Evolutionary conservation across 2,888 invertebrate genomes (phyloP), one percentile per base, ranked within the genome.

Genomic region (Lepidocyrtoides sp.): DNA sequence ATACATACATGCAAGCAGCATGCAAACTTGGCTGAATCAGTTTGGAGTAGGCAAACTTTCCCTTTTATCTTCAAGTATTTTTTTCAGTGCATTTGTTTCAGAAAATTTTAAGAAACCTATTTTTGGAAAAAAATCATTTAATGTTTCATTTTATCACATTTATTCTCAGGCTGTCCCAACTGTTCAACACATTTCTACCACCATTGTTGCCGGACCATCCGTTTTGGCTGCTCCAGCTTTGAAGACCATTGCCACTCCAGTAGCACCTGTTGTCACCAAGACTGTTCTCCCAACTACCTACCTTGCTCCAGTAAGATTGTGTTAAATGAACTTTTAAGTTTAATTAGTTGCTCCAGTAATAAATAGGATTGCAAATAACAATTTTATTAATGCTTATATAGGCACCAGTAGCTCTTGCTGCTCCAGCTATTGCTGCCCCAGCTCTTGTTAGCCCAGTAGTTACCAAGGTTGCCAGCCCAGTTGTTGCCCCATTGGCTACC

Each of bases 161-260:
- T 36, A 36, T 36, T 36, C 8, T 5, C 36, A 48, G 48, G 48
- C 48, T 12, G 48, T 48, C 12, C 48, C 48, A 8, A 66, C 66
- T 32, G 66, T 66, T 29, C 66, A 66, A 66, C 66, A 66, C 66
- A 2, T 66, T 5, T 66, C 66, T 14, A 66, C 66, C 32, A 66
- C 66, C 66, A 29, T 66, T 14, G 66, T 66, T 0, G 32, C 66
- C 3, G 66, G 66, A 12, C 66, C 66, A 29, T 32, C 66, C 14
- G 32, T 66, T 32, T 12, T n/a, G 4, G 14, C 48, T 12, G 7
- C 48, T 2, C 48, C 48, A 48, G 10, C 14, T 48, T 14, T 48
- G 7, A 66, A 66, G 66, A 36, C 66, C 32, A n/a, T 66, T 14
- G 66, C 66, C 4, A 17, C 57, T 57, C 66, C 66, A 29, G 66